Evolutionary conservation across 2,113 vertebrate species (phyloP).

Genomic region (Hydrolagus affinis): DNA sequence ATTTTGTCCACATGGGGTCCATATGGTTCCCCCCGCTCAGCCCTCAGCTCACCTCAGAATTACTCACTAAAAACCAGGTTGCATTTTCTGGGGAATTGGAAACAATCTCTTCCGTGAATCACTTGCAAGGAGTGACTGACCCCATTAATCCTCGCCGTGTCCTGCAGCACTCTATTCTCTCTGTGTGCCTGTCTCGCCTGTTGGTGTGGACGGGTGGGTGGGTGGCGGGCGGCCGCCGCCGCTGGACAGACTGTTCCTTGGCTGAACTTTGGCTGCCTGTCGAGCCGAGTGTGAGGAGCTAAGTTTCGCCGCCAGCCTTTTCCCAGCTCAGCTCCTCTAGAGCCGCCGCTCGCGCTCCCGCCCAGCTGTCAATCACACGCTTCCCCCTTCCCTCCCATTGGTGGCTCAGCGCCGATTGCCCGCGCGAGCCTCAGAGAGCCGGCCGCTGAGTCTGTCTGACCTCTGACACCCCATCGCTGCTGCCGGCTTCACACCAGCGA

Average conservation of each 20-base stretch:
- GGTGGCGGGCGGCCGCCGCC: background rate
- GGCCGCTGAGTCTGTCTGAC: background rate
- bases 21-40: no score
- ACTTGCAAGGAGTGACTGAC: background rate
- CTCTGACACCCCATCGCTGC: background rate
- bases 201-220: no score
- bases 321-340: background rate
- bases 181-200: no score
- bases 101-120: slow-evolving; percentile 14
- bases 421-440: background rate
- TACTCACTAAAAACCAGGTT: slow-evolving; percentile 17
- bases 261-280: slow-evolving; percentile 29
- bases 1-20: background rate
- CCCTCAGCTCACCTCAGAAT: slow-evolving; percentile 17
- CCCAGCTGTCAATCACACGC: slow-evolving; percentile 20
- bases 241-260: background rate
- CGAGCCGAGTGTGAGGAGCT: slow-evolving; percentile 11
- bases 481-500: background rate
- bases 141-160: background rate
- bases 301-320: slow-evolving; percentile 15
- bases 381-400: background rate
- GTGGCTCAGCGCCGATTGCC: background rate
- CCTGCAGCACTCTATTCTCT: background rate
- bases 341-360: background rate
- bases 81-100: background rate